Percentiles rank a stretch among this genome's conserved stretches.
Conservation (phyloP, 2,888 invertebrate genomes). For the Dolichopus griseipennis region DNA sequence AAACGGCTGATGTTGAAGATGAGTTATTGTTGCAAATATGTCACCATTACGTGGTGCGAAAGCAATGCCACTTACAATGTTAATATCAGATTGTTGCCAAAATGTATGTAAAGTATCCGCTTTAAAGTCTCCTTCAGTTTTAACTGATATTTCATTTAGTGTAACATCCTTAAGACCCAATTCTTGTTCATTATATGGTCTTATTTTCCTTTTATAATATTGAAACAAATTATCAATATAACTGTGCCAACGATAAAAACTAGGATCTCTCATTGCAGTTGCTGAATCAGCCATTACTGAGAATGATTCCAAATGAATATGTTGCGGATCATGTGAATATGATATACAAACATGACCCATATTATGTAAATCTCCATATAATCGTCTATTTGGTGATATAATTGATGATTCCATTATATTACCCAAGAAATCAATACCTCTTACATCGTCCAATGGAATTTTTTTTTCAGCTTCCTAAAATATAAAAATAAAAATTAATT, state of each 20-base stretch:
- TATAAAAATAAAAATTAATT: neutral
- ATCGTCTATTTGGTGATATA: slow-evolving; percentile 52
- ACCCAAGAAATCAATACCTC: slow-evolving; percentile 64
- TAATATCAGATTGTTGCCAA: slow-evolving; percentile 73
- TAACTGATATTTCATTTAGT: slow-evolving; percentile 50
- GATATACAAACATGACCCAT: slow-evolving; percentile 65
- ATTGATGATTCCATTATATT: slow-evolving; percentile 63
- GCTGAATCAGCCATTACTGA: slow-evolving; percentile 65
- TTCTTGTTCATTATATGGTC: slow-evolving; percentile 42
- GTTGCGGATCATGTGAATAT: slow-evolving; percentile 66
- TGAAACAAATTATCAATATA: slow-evolving; percentile 63
- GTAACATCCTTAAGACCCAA: slow-evolving; percentile 15
- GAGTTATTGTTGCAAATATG: slow-evolving; percentile 58
- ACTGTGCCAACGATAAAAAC: slow-evolving; percentile 72
- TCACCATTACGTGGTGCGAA: slow-evolving; percentile 58
- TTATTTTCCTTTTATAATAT: slow-evolving; percentile 53
- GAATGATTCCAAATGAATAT: slow-evolving; percentile 54
- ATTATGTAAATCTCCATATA: slow-evolving; percentile 69
- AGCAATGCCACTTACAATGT: slow-evolving; percentile 66
- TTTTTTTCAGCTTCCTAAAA: slow-evolving; percentile 23
- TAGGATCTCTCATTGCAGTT: slow-evolving; percentile 70
- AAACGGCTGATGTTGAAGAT: slow-evolving; percentile 61
- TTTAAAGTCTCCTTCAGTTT: slow-evolving; percentile 46
- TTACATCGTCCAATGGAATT: slow-evolving; percentile 35
- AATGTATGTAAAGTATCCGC: slow-evolving; percentile 57